A percentile compares a stretch with the other conserved stretches of the same genome.
These are phyloP conservation scores for Nyctereutes procyonoides DNA, from an alignment of 2,113 vertebrate genomes.

Conservation along the genomic window DNA sequence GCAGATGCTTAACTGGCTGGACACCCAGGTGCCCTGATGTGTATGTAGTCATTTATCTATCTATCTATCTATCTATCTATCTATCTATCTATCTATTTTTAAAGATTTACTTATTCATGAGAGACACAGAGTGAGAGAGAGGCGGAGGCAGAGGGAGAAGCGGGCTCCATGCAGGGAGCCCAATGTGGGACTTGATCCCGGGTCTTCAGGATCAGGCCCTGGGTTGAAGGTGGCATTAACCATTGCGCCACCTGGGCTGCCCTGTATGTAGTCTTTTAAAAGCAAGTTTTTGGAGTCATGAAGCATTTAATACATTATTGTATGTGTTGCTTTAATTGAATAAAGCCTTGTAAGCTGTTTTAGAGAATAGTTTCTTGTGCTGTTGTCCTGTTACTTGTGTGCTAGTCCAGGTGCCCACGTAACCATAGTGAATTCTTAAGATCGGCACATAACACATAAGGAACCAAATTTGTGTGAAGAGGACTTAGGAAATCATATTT, in stretches of 20 bases:
- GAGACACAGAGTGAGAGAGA: not conserved
- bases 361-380: not conserved
- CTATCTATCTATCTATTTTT: no score
- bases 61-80: no score
- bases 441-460: not conserved
- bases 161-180: not conserved
- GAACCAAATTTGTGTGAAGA: not conserved
- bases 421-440: not conserved
- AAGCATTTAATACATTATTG: not conserved
- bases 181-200: not conserved
- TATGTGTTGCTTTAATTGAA: not conserved
- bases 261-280: constrained; percentile 16
- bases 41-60: no score
- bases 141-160: not conserved
- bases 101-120: not conserved
- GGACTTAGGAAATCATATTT: not conserved
- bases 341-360: not conserved
- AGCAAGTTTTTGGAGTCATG: constrained; percentile 26
- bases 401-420: not conserved
- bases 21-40: no score
- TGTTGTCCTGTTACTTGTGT: not conserved
- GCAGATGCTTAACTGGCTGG: no score
- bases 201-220: not conserved
- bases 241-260: not conserved
- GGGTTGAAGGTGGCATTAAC: not conserved